These are phyloP conservation scores for Cromileptes altivelis DNA, from an alignment of 2,113 vertebrate species.

Conservation along the genomic window DNA sequence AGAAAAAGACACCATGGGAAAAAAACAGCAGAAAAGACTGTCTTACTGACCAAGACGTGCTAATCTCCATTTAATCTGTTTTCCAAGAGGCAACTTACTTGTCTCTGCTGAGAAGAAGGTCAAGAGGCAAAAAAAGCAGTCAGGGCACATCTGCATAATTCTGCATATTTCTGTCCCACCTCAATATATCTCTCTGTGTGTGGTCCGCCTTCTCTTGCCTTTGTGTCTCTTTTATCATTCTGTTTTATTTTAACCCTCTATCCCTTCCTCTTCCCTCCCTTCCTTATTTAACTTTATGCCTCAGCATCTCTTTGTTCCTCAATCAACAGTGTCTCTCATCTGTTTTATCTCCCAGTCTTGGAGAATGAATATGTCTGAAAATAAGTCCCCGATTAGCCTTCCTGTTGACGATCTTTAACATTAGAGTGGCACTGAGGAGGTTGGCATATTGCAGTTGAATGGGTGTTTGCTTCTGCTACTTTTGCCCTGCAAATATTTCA, in stretches of 20 bases:
- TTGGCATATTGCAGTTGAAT: slow-evolving; percentile 1
- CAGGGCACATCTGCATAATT: slow-evolving; percentile 22
- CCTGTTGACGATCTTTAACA: slow-evolving; percentile 40
- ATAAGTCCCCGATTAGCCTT: slow-evolving; percentile 38
- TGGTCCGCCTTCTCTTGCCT: background rate
- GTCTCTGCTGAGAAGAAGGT: slow-evolving; percentile 17
- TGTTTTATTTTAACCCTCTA: background rate
- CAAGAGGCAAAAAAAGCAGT: slow-evolving; percentile 30
- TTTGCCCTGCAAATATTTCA: background rate
- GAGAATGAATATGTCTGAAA: slow-evolving; percentile 24
- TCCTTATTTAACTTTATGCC: background rate
- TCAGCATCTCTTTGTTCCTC: slow-evolving; percentile 7
- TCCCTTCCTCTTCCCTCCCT: background rate
- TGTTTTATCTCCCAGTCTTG: slow-evolving; percentile 9
- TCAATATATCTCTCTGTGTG: background rate
- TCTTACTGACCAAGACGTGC: background rate
- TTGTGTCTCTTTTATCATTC: background rate
- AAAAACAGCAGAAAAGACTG: slow-evolving; percentile 8
- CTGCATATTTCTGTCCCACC: background rate
- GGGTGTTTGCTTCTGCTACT: background rate
- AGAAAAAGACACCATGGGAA: background rate
- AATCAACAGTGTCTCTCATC: background rate
- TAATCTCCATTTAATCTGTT: slow-evolving; percentile 48
- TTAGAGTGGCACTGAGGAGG: background rate
- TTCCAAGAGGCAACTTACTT: slow-evolving; percentile 23